Percentiles rank a stretch among this genome's conserved stretches.
Conservation (phyloP, 2,888 invertebrate genomes). For the Scaptomyza caliginosa region DNA sequence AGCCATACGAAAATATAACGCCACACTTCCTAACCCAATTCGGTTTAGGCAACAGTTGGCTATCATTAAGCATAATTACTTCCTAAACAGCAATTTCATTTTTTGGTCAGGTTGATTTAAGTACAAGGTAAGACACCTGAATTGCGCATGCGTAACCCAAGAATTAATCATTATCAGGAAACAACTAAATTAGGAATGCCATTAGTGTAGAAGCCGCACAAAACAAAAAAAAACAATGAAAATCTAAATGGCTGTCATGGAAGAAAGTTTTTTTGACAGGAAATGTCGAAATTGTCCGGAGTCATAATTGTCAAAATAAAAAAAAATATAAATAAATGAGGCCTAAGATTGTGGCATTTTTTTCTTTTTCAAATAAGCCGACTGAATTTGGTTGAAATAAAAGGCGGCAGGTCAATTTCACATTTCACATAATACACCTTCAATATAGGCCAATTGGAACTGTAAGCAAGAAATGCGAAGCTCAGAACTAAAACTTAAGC, state of each 20-base stretch:
- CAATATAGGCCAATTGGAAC: slow-evolving; percentile 57
- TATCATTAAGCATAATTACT: slow-evolving; percentile 65
- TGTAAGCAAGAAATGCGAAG: slow-evolving; percentile 51
- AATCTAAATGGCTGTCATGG: slow-evolving; percentile 52
- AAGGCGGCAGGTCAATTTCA: slow-evolving; percentile 14
- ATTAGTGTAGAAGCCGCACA: slow-evolving; percentile 47
- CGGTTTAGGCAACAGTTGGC: slow-evolving; percentile 38
- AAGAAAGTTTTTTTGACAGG: slow-evolving; percentile 33
- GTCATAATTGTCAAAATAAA: too few relatives aligned
- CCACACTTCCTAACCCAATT: slow-evolving; percentile 65
- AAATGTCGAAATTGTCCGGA: slow-evolving; percentile 24
- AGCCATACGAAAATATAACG: slow-evolving; percentile 25
- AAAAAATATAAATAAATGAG: too few relatives aligned
- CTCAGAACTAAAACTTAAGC: slow-evolving; percentile 10
- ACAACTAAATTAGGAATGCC: slow-evolving; percentile 49
- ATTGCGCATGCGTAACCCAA: slow-evolving; percentile 64
- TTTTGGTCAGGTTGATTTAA: slow-evolving; percentile 42
- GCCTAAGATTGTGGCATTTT: too few relatives aligned
- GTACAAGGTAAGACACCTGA: slow-evolving; percentile 27
- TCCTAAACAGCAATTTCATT: slow-evolving; percentile 54
- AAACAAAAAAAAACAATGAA: slow-evolving; percentile 36
- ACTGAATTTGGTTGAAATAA: slow-evolving; percentile 1
- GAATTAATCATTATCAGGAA: slow-evolving; percentile 8
- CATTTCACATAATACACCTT: slow-evolving; percentile 13
- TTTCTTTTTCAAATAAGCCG: slow-evolving; percentile 59